Evolutionary conservation across 2,888 invertebrate genomes (phyloP).

Genomic region (Diplolepis rosae): DNA sequence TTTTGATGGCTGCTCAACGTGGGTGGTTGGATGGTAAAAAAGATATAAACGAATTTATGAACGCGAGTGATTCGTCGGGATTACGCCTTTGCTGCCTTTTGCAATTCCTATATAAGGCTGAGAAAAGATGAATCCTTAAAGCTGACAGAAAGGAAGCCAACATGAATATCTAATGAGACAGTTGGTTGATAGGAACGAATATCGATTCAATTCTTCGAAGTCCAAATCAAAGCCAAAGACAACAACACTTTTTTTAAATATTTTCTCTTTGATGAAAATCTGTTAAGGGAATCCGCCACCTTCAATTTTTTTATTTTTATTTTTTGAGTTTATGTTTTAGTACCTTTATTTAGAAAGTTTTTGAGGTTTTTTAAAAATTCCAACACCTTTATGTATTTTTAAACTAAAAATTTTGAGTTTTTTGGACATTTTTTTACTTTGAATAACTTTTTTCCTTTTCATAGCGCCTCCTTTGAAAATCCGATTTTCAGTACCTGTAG

Average conservation of each 20-base stretch:
- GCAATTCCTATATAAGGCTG: constrained; percentile 1
- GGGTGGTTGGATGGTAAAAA: neutral
- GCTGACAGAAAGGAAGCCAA: neutral
- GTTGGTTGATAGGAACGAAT: constrained; percentile 5
- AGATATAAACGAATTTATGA: neutral
- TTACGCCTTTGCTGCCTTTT: neutral
- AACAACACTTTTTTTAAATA: neutral
- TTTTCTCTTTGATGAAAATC: constrained; percentile 10
- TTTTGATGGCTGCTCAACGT: too few species aligned
- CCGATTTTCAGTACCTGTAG: too few species aligned
- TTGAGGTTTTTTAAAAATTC: too few species aligned
- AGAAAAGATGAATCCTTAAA: constrained; percentile 19
- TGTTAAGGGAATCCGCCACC: too few species aligned
- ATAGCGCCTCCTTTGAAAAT: too few species aligned
- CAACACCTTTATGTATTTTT: too few species aligned
- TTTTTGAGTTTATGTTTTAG: too few species aligned
- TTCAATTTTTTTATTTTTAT: too few species aligned
- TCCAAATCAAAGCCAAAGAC: neutral
- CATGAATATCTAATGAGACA: constrained; percentile 21
- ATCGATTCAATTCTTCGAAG: constrained; percentile 21
- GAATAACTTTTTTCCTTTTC: too few species aligned
- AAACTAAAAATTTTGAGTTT: too few species aligned
- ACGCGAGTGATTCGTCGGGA: neutral
- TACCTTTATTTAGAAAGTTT: too few species aligned
- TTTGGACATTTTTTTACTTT: too few species aligned